These are phyloP conservation scores for Eurytoma adleriae DNA, from an alignment of 2,888 invertebrate genomes.

Conservation along the genomic window DNA sequence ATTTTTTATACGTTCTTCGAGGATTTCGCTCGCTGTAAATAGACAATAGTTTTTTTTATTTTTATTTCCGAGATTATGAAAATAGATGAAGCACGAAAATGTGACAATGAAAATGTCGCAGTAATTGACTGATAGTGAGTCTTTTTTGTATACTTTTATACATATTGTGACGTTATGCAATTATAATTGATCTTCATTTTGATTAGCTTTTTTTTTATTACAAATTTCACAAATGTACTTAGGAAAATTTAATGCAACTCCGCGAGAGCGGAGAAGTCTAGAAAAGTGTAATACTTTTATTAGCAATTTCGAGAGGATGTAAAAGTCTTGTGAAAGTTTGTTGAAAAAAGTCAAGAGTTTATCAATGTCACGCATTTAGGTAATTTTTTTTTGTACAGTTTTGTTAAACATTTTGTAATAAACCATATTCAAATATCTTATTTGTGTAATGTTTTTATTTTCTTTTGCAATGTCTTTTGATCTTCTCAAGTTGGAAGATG, in stretches of 20 bases:
- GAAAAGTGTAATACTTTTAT: slow-evolving; percentile 19
- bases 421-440: neutral
- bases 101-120: slow-evolving; percentile 36
- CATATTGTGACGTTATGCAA: slow-evolving; percentile 27
- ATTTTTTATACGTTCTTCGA: slow-evolving; percentile 50
- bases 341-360: neutral
- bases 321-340: neutral
- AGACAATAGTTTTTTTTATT: slow-evolving; percentile 30
- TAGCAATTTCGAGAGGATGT: slow-evolving; percentile 16
- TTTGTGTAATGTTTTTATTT: slow-evolving; percentile 2
- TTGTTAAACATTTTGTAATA: too few relatives aligned
- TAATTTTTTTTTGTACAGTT: too few relatives aligned
- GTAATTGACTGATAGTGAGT: slow-evolving; percentile 56
- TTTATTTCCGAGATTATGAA: slow-evolving; percentile 19
- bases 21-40: slow-evolving; percentile 46
- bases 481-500: slow-evolving; percentile 13
- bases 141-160: slow-evolving; percentile 28
- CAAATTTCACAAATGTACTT: slow-evolving; percentile 5
- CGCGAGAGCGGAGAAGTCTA: neutral
- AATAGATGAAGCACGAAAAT: slow-evolving; percentile 7
- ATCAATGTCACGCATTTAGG: too few relatives aligned
- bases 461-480: slow-evolving; percentile 6
- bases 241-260: neutral
- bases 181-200: slow-evolving; percentile 25
- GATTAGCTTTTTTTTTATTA: slow-evolving; percentile 17